phyloP scores from a whole-genome alignment of 1,140 invertebrate genomes.

The Drosophila ironensis region DNA sequence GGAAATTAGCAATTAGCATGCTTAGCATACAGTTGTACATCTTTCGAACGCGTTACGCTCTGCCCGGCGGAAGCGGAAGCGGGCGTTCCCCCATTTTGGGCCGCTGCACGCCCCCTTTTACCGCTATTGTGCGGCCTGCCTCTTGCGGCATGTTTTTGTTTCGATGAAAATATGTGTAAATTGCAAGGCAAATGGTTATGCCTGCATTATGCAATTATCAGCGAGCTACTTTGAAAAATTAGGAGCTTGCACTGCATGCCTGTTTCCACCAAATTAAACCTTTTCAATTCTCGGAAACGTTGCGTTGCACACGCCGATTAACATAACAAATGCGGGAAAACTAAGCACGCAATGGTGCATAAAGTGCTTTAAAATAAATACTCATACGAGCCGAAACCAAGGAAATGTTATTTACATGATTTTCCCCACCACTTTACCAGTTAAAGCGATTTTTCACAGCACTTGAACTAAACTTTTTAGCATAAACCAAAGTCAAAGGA shows the following conservation, averaged over 20 bases:
- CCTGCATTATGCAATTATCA: slow-evolving; percentile 27
- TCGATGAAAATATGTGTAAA: slow-evolving; percentile 31
- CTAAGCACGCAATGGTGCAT: too few species aligned
- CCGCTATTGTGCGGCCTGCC: slow-evolving; percentile 34
- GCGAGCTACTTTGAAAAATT: slow-evolving; percentile 4
- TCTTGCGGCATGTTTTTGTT: slow-evolving; percentile 11
- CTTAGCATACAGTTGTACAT: neutral
- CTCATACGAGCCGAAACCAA: too few species aligned
- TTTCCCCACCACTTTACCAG: too few species aligned
- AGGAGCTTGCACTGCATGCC: neutral
- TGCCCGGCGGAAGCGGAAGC: slow-evolving; percentile 51
- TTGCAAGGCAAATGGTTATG: slow-evolving; percentile 18
- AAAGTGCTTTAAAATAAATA: neutral
- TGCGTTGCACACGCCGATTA: neutral
- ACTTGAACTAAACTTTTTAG: neutral
- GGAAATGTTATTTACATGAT: too few species aligned
- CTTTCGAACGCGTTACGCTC: neutral
- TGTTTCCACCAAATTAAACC: neutral
- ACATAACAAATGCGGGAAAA: neutral
- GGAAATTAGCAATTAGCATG: slow-evolving; percentile 42
- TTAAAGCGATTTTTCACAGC: neutral
- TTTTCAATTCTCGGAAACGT: neutral
- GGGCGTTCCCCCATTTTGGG: slow-evolving; percentile 24
- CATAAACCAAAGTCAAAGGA: neutral
- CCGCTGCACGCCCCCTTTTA: slow-evolving; percentile 39